phyloP scores from a whole-genome alignment of 2,888 invertebrate genomes.

The Habrosyne pyritoides region DNA sequence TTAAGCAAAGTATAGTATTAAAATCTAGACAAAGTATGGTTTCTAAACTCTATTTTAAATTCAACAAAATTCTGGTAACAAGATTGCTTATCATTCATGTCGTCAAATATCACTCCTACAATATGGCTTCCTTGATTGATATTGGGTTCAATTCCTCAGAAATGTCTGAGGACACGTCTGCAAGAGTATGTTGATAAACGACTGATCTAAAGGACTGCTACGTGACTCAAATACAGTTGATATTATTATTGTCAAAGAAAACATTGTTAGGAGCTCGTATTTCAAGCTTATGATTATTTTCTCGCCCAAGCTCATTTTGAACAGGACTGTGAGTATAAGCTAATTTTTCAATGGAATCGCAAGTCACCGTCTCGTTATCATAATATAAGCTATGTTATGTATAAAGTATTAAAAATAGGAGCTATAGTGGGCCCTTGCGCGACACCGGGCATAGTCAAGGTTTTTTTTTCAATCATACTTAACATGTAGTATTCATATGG shows the following conservation, averaged over 20 bases:
- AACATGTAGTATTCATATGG: not conserved
- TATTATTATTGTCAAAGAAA: not conserved
- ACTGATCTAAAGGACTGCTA: slow-evolving; percentile 19
- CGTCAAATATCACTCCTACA: slow-evolving; percentile 20
- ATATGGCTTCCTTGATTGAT: slow-evolving; percentile 39
- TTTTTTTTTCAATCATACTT: not conserved
- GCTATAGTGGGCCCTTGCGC: not conserved
- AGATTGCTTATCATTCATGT: slow-evolving; percentile 17
- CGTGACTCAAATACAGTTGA: slow-evolving; percentile 20
- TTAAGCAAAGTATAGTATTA: not conserved
- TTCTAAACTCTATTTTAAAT: not conserved
- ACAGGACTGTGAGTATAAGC: not conserved
- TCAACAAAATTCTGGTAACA: not conserved
- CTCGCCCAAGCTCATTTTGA: not conserved
- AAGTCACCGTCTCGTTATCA: not conserved
- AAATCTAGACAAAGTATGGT: not conserved
- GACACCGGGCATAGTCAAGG: not conserved
- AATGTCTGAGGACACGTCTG: slow-evolving; percentile 35
- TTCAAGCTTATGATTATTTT: not conserved
- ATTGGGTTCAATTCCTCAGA: slow-evolving; percentile 26
- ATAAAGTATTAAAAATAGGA: not conserved
- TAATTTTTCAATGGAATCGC: not conserved
- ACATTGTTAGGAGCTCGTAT: not conserved
- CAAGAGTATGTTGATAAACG: slow-evolving; percentile 24
- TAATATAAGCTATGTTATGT: not conserved